Base-by-base conservation (phyloP, 2,888 invertebrate genomes). In the Ormyrus thymus region DNA sequence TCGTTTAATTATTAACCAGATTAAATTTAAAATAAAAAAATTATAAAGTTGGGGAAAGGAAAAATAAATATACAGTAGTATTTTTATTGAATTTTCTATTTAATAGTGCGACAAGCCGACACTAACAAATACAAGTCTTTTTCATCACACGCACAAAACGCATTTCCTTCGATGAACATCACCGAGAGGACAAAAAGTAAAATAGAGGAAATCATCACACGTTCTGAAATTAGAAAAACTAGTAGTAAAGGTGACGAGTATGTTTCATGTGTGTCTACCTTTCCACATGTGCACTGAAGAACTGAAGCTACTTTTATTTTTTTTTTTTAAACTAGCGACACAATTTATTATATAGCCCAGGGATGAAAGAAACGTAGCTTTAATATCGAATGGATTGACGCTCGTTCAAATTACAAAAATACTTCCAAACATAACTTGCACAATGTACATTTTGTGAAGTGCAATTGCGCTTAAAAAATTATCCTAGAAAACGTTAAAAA, bases 41-140 rank as follows among this genome's bases (percentile, higher is more conserved):
- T 29, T 29, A 29, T 43, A 29, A 10, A 58, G 43, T 69, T 29
- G 29, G 4, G 29, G 29, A 29, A 29, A 29, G 29, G 29, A 29
- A 29, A 29, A 29, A 29, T 29, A 29, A 29, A 29, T 29, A 29
- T 29, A 3, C 29, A 29, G 29, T 6, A 69, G 8, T 62, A 62
- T 64, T 80, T 76, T 78, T 81, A 68, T 72, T 78, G 68, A 11
- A 72, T 76, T n/a, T 94, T 76, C 56, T 75, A 50, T 81, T 80
- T 82, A 75, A 82, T 81, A 82, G 79, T 81, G 81, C 82, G 81
- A 82, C 78, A 82, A 82, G 74, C 81, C 65, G 81, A 81, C 82
- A 81, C 79, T 82, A 77, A 82, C 81, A 82, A 81, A 80, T 79
- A 81, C 81, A 82, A 82, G 81, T 82, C 82, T 82, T 81, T 81